Evolutionary conservation across 2,113 vertebrate species (phyloP).

Genomic region (Xiphias gladius): DNA sequence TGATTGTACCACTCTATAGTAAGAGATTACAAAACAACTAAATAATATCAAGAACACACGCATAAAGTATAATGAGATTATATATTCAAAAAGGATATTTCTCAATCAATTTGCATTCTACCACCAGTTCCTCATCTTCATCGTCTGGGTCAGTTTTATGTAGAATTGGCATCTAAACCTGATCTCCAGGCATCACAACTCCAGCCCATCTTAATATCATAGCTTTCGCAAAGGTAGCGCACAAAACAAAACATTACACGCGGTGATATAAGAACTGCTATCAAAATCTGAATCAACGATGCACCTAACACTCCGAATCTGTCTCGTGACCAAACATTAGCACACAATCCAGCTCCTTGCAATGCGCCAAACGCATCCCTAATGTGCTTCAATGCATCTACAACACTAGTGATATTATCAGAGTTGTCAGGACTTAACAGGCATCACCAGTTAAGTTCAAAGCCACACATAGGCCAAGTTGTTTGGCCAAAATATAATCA

Average conservation of each 20-base stretch:
- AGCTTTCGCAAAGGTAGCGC: neutral
- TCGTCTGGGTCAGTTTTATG: neutral
- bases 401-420: neutral
- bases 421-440: neutral
- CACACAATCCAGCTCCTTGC: neutral
- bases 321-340: neutral
- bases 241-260: neutral
- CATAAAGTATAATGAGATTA: too few relatives aligned
- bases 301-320: neutral
- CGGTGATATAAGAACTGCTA: neutral
- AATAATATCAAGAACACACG: too few relatives aligned
- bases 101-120: too few relatives aligned
- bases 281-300: neutral
- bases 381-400: neutral
- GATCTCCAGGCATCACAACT: neutral
- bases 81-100: too few relatives aligned
- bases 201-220: conserved; percentile 6
- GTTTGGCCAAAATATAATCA: conserved; percentile 5
- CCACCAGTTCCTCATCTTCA: too few relatives aligned
- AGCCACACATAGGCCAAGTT: neutral
- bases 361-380: too few relatives aligned
- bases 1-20: too few relatives aligned
- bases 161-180: neutral
- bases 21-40: too few relatives aligned
- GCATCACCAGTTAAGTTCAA: neutral